Evolutionary conservation across 2,888 invertebrate species (phyloP).

Genomic region (Pseudolycoriella hygida): DNA sequence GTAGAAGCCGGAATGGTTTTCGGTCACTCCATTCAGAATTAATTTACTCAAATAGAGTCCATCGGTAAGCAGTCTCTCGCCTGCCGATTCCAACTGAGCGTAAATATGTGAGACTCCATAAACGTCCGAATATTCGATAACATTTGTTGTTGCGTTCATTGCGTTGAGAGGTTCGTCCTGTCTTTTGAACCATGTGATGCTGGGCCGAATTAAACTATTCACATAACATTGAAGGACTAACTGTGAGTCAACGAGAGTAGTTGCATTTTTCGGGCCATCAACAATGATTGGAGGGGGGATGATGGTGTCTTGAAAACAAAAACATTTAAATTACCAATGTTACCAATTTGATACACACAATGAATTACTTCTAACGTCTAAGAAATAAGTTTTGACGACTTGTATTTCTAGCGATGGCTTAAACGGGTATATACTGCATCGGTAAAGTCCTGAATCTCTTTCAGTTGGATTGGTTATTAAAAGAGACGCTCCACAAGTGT

Average conservation of each 20-base stretch:
- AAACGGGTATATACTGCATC: constrained; percentile 23
- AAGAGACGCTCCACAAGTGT: constrained; percentile 19
- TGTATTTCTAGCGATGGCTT: constrained; percentile 20
- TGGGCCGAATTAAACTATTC: constrained; percentile 21
- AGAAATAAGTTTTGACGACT: constrained; percentile 23
- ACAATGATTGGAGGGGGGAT: constrained; percentile 22
- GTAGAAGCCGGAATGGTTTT: constrained; percentile 21
- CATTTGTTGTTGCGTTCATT: constrained; percentile 1
- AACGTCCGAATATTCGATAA: constrained; percentile 14
- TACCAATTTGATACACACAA: not conserved
- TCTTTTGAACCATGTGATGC: constrained; percentile 26
- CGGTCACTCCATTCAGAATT: constrained; percentile 20
- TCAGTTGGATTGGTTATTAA: constrained; percentile 23
- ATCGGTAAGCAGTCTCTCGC: constrained; percentile 20
- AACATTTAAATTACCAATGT: too few relatives aligned
- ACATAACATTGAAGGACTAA: constrained; percentile 25
- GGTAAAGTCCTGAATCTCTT: constrained; percentile 25
- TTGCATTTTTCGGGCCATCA: constrained; percentile 20
- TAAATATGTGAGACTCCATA: constrained; percentile 22
- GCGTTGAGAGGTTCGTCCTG: constrained; percentile 8
- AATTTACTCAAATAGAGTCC: constrained; percentile 25
- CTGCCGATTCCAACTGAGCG: constrained; percentile 19
- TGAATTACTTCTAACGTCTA: constrained; percentile 22
- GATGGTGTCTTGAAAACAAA: constrained; percentile 16
- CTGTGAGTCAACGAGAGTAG: constrained; percentile 16